phyloP scores from a whole-genome alignment of 2,888 invertebrate genomes.

The Drosophila neutralis region DNA sequence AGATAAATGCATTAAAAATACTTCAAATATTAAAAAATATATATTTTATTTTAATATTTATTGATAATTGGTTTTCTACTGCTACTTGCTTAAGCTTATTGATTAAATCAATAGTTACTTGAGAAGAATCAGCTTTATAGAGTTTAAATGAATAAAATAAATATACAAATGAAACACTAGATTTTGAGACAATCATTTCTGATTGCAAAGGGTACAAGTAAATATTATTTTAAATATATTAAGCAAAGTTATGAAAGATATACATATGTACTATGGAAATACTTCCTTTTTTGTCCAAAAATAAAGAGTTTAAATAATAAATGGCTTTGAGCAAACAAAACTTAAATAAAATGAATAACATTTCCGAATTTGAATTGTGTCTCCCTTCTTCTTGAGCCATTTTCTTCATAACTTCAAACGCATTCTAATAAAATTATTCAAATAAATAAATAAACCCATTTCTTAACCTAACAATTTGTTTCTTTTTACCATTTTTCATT shows the following conservation, averaged over 20 bases:
- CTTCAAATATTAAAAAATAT: not conserved
- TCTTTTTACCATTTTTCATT: not conserved
- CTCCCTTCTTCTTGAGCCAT: not conserved
- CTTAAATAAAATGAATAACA: fast-evolving
- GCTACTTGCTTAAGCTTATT: no score
- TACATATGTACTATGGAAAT: not conserved
- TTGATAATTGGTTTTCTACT: not conserved
- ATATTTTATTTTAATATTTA: not conserved
- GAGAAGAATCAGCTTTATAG: not conserved
- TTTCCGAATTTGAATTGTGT: not conserved
- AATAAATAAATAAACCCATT: not conserved
- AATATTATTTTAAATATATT: not conserved
- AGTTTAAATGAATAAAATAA: not conserved
- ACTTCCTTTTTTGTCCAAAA: not conserved
- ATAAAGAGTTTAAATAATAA: not conserved
- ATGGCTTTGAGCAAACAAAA: not conserved
- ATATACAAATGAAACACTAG: not conserved
- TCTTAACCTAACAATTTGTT: not conserved
- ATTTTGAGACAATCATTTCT: not conserved
- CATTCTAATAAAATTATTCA: not conserved
- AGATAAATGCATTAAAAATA: not conserved
- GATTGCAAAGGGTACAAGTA: not conserved
- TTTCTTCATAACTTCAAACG: not conserved
- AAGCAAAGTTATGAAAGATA: not conserved
- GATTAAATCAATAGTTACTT: not conserved